These are phyloP conservation scores for Brachionus paranguensis DNA, from an alignment of 1,140 invertebrate genomes.

Conservation along the genomic window DNA sequence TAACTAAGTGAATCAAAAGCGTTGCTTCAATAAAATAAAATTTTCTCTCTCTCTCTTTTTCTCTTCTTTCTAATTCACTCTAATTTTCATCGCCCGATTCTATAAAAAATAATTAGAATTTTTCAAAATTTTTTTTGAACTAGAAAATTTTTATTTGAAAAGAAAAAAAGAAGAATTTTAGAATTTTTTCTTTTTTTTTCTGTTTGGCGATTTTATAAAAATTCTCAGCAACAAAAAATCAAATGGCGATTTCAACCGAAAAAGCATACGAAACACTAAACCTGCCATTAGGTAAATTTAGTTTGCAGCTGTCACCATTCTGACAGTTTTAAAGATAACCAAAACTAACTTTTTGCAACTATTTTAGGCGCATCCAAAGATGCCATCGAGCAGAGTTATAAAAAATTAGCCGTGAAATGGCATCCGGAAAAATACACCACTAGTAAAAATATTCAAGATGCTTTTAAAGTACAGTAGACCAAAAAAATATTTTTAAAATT, in stretches of 20 bases:
- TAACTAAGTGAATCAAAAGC: constrained; percentile 13
- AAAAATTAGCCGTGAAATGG: constrained; percentile 84
- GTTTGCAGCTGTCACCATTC: background rate
- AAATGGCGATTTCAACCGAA: constrained; percentile 41
- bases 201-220: constrained; percentile 11
- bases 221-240: background rate
- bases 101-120: constrained; percentile 21
- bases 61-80: background rate
- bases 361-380: constrained; percentile 49
- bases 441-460: constrained; percentile 44
- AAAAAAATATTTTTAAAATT: background rate
- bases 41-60: background rate
- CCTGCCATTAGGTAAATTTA: constrained; percentile 40
- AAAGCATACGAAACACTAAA: constrained; percentile 41
- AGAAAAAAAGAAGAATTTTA: background rate
- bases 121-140: constrained; percentile 30
- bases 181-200: background rate
- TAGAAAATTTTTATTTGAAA: background rate
- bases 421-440: constrained; percentile 90
- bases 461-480: constrained; percentile 45
- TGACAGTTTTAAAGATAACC: background rate
- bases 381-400: constrained; percentile 61
- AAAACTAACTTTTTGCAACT: background rate
- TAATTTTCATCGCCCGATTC: background rate
- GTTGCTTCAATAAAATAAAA: constrained; percentile 17